Evolutionary conservation across 2,797 vertebrate species (phyloP), one percentile per base, ranked within the genome.

Genomic region (Discoglossus pictus): DNA sequence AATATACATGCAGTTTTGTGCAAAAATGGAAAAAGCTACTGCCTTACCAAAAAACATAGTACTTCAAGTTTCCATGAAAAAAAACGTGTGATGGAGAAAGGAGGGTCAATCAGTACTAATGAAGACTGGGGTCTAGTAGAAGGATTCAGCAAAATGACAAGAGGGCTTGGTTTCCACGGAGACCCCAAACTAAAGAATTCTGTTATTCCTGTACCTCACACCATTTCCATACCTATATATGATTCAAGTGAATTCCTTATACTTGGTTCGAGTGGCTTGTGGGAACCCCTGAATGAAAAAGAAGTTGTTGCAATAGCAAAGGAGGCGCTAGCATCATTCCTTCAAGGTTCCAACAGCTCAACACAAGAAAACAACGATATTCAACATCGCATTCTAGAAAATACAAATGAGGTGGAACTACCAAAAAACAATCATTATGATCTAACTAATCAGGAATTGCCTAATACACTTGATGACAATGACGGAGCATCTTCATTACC

Each of bases 41-140:
- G 75, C 38, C 68, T 88, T 61, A 84, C 79, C n/a, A 73, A 79
- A 77, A 82, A 88, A 61, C 84, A 89, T 13, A 88, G 72, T 17
- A 83, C 69, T 1, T 74, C 59, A 2, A 86, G 74, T 4, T 0
- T 0, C 8, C 62, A 59, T 0, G 86, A 90, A 72, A 79, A 73
- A 38, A 54, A 36, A 24, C 74, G 79, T 13, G 5, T 84, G 17
- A 55, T 84, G 56, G 18, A 68, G 24, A 66, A 36, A 0, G 80
- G 81, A 47, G 83, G 79, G 15, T 48, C n/a, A 0, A 82, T 85
- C 64, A 86, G 75, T 69, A 23, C 39, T 24, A 77, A 79, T 2
- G 73, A 76, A 74, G 59, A 74, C 4, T 47, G 72, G 0, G 75
- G 83, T n/a, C 74, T 85, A 36, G 71, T 80, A 15, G 82, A 88